Base-by-base conservation (phyloP, 2,113 vertebrate species). In the Protomyctophum bolini region DNA sequence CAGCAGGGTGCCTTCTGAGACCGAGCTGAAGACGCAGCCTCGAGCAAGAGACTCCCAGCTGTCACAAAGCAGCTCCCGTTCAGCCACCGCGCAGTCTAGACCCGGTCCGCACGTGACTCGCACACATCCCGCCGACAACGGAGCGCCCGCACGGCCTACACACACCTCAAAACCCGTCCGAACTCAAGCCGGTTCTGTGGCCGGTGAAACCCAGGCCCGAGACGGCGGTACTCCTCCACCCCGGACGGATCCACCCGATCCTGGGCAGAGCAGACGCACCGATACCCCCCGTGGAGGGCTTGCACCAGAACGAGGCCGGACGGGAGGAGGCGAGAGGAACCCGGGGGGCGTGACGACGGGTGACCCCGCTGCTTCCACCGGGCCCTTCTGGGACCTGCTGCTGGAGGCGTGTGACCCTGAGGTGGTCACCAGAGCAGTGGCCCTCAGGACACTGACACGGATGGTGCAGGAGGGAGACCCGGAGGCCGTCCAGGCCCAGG, bases 351-450 rank as follows among this genome's bases (percentile, higher is more conserved):
- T 2, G 2, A 21, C 21, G 21, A 21, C 58, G 6, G 15, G 9
- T 55, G 58, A 72, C 41, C 11, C n/a, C 6, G 4, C 11, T 8
- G 14, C 11, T 3, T 48, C 78, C 0, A 9, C 54, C 4, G 73
- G 75, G 59, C 11, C 81, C 10, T 41, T 94, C 54, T 89, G 90
- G 60, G 89, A 92, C 54, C 91, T 81, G 72, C 86, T 99, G 56
- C 10, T 94, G 4, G 91, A 94, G 0, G 95, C 96, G 2, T 97
- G 90, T 0, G 94, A 98, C 80, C 93, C 95, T 0, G 94, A 97
- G 0, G 88, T 98, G 55, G 95, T 97, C 0, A 63, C 80, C 8
- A 88, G 95, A 79, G 95, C 95, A 0, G 93, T 93, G 0, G 94
- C 96, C 12, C 81, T 98, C 67, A 93, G 96, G 48, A 65, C 2